Conservation (phyloP, 2,888 invertebrate species). For the Danaus chrysippus region DNA sequence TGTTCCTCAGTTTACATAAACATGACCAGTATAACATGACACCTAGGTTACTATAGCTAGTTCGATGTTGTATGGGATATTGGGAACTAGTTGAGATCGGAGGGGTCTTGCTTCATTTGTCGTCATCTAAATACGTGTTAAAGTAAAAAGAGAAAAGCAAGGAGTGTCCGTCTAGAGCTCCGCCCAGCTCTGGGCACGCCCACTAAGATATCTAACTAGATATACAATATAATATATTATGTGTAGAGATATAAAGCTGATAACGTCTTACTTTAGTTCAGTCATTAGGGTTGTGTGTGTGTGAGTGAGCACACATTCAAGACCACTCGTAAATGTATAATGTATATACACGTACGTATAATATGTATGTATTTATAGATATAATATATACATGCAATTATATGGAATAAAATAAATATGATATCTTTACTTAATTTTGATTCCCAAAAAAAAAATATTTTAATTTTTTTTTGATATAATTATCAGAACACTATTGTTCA, state of each 20-base stretch:
- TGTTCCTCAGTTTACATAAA: conserved; percentile 73
- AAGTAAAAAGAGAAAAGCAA: conserved; percentile 75
- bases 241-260: conserved; percentile 46
- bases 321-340: background rate
- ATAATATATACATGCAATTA: no score
- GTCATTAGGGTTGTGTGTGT: conserved; percentile 12
- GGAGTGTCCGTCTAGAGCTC: conserved; percentile 71
- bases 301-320: background rate
- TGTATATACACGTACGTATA: background rate
- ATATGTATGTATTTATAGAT: no score
- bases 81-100: conserved; percentile 40
- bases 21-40: conserved; percentile 49
- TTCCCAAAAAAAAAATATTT: no score
- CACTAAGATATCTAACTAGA: conserved; percentile 57
- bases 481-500: no score
- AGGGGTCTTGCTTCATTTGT: conserved; percentile 56
- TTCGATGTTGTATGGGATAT: conserved; percentile 23
- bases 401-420: no score
- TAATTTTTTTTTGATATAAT: no score
- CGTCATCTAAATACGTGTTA: conserved; percentile 62
- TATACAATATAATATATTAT: conserved; percentile 58
- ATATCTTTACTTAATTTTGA: no score
- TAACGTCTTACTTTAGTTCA: conserved; percentile 28
- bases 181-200: conserved; percentile 69
- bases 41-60: conserved; percentile 32